Conservation (phyloP, 2,113 vertebrate genomes). For the Emberiza fucata region DNA sequence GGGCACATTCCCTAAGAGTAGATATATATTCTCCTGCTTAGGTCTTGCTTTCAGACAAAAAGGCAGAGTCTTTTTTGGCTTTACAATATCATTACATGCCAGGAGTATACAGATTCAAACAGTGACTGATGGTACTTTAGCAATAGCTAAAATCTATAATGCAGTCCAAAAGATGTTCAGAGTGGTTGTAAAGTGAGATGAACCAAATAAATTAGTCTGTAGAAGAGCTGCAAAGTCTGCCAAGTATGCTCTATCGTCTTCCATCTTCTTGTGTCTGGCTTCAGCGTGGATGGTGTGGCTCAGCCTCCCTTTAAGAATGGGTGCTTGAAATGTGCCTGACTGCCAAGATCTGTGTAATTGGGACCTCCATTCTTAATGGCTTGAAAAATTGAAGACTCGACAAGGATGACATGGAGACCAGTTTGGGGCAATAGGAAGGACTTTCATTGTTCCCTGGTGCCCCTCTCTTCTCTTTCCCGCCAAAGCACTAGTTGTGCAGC, state of each 20-base stretch:
- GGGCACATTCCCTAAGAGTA: neutral
- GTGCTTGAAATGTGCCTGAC: neutral
- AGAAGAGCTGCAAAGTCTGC: neutral
- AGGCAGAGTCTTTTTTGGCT: neutral
- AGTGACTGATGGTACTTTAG: neutral
- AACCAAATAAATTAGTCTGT: neutral
- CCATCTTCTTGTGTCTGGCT: neutral
- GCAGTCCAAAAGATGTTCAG: neutral
- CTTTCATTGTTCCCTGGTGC: neutral
- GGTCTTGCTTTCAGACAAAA: neutral
- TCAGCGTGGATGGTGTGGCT: neutral
- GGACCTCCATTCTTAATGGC: neutral
- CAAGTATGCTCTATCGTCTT: neutral
- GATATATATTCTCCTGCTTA: neutral
- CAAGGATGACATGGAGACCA: neutral
- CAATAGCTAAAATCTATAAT: neutral
- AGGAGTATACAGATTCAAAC: neutral
- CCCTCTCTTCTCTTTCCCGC: neutral
- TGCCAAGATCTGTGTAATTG: neutral
- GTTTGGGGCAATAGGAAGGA: neutral
- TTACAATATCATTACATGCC: neutral
- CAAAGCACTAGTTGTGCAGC: neutral
- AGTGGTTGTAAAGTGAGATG: neutral
- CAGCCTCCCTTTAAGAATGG: neutral
- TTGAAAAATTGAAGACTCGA: neutral